Evolutionary conservation across 2,888 invertebrate genomes (phyloP).

Genomic region (Phasia obesa): DNA sequence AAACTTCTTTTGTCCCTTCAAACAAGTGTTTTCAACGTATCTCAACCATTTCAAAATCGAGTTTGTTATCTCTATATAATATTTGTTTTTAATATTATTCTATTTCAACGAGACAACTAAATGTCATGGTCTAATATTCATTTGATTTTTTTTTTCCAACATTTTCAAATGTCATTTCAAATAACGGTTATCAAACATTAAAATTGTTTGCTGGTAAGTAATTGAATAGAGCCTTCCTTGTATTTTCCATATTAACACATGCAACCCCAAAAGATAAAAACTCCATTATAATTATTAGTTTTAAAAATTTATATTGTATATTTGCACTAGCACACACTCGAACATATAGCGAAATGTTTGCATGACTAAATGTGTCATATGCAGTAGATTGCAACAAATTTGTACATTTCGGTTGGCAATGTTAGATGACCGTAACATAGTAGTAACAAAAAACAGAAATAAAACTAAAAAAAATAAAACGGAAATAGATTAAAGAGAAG

Average conservation of each 20-base stretch:
- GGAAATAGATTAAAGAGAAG: neutral
- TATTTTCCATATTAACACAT: constrained; percentile 56
- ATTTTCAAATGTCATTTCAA: constrained; percentile 14
- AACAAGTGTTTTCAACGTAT: constrained; percentile 18
- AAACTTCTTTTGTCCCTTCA: constrained; percentile 12
- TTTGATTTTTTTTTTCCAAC: neutral
- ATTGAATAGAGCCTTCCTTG: constrained; percentile 39
- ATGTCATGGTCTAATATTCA: constrained; percentile 60
- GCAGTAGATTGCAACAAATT: constrained; percentile 35
- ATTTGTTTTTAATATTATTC: constrained; percentile 6
- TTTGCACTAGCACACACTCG: neutral
- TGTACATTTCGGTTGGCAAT: constrained; percentile 14
- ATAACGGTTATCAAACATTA: constrained; percentile 47
- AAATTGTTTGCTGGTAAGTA: constrained; percentile 28
- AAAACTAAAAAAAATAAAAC: neutral
- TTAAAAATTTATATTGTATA: constrained; percentile 21
- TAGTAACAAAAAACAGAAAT: neutral
- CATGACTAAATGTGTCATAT: constrained; percentile 62
- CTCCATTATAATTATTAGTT: constrained; percentile 44
- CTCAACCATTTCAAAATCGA: constrained; percentile 9
- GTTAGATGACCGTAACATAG: constrained; percentile 47
- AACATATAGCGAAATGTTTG: constrained; percentile 30
- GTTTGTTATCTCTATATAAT: neutral
- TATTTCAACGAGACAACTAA: constrained; percentile 16
- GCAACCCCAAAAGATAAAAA: constrained; percentile 45